Evolutionary conservation across 2,888 invertebrate species (phyloP), one percentile per base, ranked within the genome.

Genomic region (Leucania comma): DNA sequence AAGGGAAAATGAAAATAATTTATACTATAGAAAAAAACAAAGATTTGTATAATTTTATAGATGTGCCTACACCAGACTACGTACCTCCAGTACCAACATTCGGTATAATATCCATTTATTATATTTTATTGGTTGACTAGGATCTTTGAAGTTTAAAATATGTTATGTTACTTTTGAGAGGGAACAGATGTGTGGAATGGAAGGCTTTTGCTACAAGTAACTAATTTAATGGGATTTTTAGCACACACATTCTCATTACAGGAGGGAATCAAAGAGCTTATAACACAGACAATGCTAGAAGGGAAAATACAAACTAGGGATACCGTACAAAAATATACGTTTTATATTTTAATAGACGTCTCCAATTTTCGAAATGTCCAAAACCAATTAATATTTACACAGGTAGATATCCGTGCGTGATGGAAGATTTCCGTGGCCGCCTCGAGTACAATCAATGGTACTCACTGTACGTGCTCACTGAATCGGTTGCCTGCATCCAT

Each of bases 1-100:
- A 97, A 89, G 97, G 97, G 0, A 97, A 97, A 80, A 95, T 98
- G 89, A 97, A 97, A 85, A 97, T 98, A 86, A 95, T 96, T 26
- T 87, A 92, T 80, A 96, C 94, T 12, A 96, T 96, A 57, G 87
- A 88, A 81, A 94, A 88, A 61, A 89, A 91, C 83, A 96, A 89
- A 29, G 91, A 94, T 29, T 82, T 96, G 50, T 97, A 96, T 81
- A 94, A 94, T 75, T 97, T 96, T 65, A 91, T 97, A 20, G 86
- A 90, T 35, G 83, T 90, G 1, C 96, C 96, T 0, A 90, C 91
- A 0, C 90, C 91, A 42, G 94, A 95, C 5, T 95, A 95, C 51
- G 87, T 86, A 9, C 74, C 95, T 0, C 93, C 93, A 0, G 93
- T 95, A 0, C 95, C 95, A 0, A 87, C 91, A 54, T 94, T 91